Evolutionary conservation across 2,113 vertebrate genomes (phyloP), one percentile per base, ranked within the genome.

Genomic region (Elachura formosa): DNA sequence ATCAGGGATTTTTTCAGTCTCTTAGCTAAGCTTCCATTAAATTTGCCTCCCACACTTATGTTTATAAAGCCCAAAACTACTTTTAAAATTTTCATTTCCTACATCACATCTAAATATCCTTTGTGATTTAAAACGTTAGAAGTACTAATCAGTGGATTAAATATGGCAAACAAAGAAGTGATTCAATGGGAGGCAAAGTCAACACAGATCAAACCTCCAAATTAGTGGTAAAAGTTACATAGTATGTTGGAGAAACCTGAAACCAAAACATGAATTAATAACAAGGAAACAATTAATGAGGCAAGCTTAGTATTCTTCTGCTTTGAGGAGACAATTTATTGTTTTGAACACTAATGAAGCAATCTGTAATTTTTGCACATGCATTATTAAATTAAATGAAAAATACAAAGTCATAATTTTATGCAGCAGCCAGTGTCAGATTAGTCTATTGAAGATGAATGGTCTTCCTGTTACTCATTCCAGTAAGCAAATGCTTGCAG

Each of bases 11-110:
- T 59, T 87, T 95, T 86, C 66, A 69, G 41, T 58, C 77, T 92
- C 56, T 66, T 76, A 82, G 84, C 84, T 92, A 89, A 54, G 76
- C 84, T 97, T 94, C 86, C 84, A 89, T 89, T 94, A 87, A 77
- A 87, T 84, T 52, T 84, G 51, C 91, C 91, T 96, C 93, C 89
- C 80, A 94, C 87, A 63, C 33, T 75, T 95, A 45, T 12, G 69
- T 92, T 97, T 96, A 92, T 94, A 89, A 94, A 94, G 77, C 91
- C 89, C 91, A 52, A 94, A 94, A 87, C 89, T 89, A 64, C 89
- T 88, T 94, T 84, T 87, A 94, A 95, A 93, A 94, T 91, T 74
- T 94, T 90, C 24, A 94, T 95, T 97, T 96, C 91, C 91, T 96
- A 91, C 0, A 0, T 82, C 2, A 8, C 66, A 82, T 92, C 95